phyloP scores from a whole-genome alignment of 2,888 invertebrate species.

The Phortica magna region DNA sequence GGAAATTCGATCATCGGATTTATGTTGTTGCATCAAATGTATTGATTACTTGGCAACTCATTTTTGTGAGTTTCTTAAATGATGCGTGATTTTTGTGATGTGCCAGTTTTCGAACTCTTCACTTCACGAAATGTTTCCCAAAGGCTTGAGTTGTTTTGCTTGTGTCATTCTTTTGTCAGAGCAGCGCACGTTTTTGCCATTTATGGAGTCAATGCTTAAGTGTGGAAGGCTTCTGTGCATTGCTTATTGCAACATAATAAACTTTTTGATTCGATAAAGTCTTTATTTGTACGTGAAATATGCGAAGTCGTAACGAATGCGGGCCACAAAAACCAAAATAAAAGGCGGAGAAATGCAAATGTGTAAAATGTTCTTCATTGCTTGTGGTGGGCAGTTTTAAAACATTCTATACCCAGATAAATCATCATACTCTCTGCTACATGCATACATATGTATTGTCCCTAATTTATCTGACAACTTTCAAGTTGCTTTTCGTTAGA shows the following conservation, averaged over 20 bases:
- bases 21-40: neutral
- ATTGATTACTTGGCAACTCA: neutral
- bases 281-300: constrained; percentile 6
- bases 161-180: constrained; percentile 56
- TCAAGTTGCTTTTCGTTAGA: no score
- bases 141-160: neutral
- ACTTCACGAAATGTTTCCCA: neutral
- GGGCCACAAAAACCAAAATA: neutral
- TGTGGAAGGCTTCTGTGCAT: neutral
- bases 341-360: neutral
- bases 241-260: neutral
- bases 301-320: constrained; percentile 1
- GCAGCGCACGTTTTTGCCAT: constrained; percentile 63
- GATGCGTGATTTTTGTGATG: neutral
- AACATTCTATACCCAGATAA: no score
- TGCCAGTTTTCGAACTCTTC: neutral
- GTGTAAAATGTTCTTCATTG: neutral
- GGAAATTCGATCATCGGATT: neutral
- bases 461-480: no score
- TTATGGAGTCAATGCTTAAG: constrained; percentile 46
- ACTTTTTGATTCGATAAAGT: neutral
- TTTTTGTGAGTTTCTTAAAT: neutral
- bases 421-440: no score
- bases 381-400: neutral
- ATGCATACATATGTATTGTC: no score